Evolutionary conservation across 2,888 invertebrate genomes (phyloP).

Genomic region (Bedellia somnulentella): DNA sequence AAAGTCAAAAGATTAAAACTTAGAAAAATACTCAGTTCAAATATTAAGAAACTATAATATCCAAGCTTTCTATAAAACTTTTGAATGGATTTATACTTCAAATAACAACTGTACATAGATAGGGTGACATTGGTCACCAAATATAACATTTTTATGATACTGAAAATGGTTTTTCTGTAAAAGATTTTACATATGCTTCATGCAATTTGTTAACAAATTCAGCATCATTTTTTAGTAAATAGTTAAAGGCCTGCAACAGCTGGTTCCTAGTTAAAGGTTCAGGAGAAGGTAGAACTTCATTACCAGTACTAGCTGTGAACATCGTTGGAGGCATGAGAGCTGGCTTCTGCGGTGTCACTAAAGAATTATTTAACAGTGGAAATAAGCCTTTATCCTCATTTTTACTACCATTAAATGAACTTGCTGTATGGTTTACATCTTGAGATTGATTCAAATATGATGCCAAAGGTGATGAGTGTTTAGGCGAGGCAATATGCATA

Average conservation of each 20-base stretch:
- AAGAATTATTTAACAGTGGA: constrained; percentile 24
- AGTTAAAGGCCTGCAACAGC: constrained; percentile 84
- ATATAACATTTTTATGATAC: constrained; percentile 44
- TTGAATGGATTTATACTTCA: constrained; percentile 43
- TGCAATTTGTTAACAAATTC: constrained; percentile 88
- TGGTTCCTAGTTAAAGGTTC: constrained; percentile 87
- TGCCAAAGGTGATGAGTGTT: constrained; percentile 58
- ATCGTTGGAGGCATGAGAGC: constrained; percentile 85
- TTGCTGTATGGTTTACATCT: constrained; percentile 33
- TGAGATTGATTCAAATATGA: constrained; percentile 55
- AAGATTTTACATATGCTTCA: constrained; percentile 89
- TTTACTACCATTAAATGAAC: constrained; percentile 32
- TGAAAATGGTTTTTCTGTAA: constrained; percentile 65
- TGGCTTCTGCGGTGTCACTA: constrained; percentile 63
- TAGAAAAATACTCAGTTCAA: constrained; percentile 49
- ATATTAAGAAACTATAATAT: constrained; percentile 33
- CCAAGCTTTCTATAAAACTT: no score
- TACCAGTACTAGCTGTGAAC: constrained; percentile 68
- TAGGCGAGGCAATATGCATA: constrained; percentile 57
- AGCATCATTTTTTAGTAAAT: constrained; percentile 83
- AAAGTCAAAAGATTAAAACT: constrained; percentile 52
- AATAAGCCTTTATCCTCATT: constrained; percentile 28
- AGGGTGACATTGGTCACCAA: constrained; percentile 23
- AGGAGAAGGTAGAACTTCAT: constrained; percentile 40
- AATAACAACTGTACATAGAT: constrained; percentile 51